Evolutionary conservation across 64 coral and sea anemone genomes (phyloP), one percentile per base, ranked within the genome.

Genomic region (Montipora sp.): DNA sequence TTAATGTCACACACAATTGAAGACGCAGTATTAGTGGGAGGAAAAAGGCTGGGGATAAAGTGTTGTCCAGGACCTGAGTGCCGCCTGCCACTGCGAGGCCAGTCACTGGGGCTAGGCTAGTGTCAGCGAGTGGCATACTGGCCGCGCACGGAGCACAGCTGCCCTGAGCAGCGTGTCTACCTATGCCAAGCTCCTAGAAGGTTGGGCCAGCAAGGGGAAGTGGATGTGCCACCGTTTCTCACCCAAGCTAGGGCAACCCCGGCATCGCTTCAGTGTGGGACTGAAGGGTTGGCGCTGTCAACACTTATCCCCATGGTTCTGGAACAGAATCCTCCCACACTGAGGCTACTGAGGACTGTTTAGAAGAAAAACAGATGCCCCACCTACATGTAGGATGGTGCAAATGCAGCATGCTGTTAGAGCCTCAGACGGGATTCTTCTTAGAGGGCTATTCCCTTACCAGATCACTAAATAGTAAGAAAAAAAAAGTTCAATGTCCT

Each of bases 1-100:
- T 36, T 36, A 36, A 36, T 36, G 36, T 36, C 36, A 36, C 36
- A 0, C 36, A 36, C 47, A 78, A 78, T 48, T 49, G 76, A 78
- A 51, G 76, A 78, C 76, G 49, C 76, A 3, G 16, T 78, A 0
- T 50, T 49, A 19, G 76, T 78, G 76, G 76, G 76, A 50, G 47
- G 0, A 36, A 27, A 51, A 18, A 78, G 76, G 76, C 15, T 4
- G 15, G 76, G 76, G 76, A 47, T 7, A 49, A 78, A 78, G 76
- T 50, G 76, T 78, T 78, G 76, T 78, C 76, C 76, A 5, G 76
- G 76, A 78, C 76, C 76, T 18, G 47, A 78, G 15, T 16, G 48
- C 47, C 53, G 76, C 76, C 76, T 78, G 76, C 76, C 76, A 50
- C 47, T 78, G 76, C 3, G 16, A 78, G 76, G 76, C 76, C 76